A percentile compares a stretch with the other conserved stretches of the same genome.
Evolutionary conservation across 1,140 invertebrate genomes (phyloP).

Genomic region (Amphibalanus amphitrite): DNA sequence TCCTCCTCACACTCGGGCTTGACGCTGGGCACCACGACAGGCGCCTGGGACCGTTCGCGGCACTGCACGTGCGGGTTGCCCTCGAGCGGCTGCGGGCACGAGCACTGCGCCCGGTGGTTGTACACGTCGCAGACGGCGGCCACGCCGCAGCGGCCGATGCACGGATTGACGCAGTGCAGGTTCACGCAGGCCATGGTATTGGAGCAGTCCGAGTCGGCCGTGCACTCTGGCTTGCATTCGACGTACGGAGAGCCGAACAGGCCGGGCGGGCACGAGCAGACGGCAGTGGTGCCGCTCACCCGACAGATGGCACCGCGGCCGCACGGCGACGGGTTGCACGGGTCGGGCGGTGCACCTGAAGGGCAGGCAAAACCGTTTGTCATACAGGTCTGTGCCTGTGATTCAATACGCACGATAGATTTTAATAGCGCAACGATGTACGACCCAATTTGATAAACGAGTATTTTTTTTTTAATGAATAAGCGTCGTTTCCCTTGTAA

Average conservation of each 20-base stretch:
- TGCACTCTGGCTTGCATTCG: constrained; percentile 57
- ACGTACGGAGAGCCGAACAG: constrained; percentile 66
- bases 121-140: constrained; percentile 51
- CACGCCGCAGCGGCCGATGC: constrained; percentile 46
- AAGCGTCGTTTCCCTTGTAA: too few species aligned
- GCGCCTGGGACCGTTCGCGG: not conserved
- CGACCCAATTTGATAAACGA: too few species aligned
- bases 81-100: constrained; percentile 22
- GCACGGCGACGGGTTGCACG: constrained; percentile 55
- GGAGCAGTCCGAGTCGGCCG: constrained; percentile 53
- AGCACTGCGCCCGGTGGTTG: constrained; percentile 44
- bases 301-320: constrained; percentile 48
- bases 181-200: constrained; percentile 49
- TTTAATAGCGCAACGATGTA: too few species aligned
- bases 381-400: too few species aligned
- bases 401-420: too few species aligned
- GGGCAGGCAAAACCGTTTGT: too few species aligned
- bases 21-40: constrained; percentile 26
- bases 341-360: constrained; percentile 23
- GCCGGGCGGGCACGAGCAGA: constrained; percentile 58
- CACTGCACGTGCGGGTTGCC: constrained; percentile 29
- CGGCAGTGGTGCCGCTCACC: constrained; percentile 19
- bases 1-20: constrained; percentile 59
- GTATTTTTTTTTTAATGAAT: too few species aligned
- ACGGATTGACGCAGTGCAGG: constrained; percentile 51